A percentile compares a stretch with the other conserved stretches of the same genome.
Evolutionary conservation across 2,888 invertebrate species (phyloP).

Genomic region (Pollenia labialis): DNA sequence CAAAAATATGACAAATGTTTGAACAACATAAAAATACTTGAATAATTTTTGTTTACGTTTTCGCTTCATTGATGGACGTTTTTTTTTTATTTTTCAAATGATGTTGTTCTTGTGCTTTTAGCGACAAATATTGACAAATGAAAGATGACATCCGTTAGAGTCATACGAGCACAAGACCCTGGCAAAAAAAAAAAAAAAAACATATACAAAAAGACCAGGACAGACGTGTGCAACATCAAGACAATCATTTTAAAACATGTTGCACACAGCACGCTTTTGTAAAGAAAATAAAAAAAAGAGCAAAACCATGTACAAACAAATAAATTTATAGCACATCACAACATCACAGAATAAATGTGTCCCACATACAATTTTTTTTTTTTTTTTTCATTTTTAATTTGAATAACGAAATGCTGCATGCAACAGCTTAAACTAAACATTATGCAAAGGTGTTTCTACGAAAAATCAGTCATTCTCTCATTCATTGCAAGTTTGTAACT

Average conservation of each 20-base stretch:
- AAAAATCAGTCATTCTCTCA: conserved; percentile 33
- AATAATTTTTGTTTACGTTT: conserved; percentile 35
- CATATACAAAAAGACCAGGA: conserved; percentile 35
- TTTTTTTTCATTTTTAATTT: neutral
- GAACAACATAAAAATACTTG: conserved; percentile 35
- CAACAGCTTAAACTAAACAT: conserved; percentile 30
- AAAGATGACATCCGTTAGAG: conserved; percentile 74
- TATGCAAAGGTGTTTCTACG: conserved; percentile 62
- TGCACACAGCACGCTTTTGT: conserved; percentile 72
- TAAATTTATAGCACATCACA: conserved; percentile 55
- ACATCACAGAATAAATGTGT: conserved; percentile 38
- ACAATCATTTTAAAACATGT: conserved; percentile 62
- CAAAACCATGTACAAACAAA: conserved; percentile 41
- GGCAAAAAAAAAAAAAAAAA: neutral
- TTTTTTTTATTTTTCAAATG: conserved; percentile 16
- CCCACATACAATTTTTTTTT: conserved; percentile 48
- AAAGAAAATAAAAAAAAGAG: conserved; percentile 26
- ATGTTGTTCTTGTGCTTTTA: conserved; percentile 60
- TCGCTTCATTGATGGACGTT: conserved; percentile 40
- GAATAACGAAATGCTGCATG: conserved; percentile 41
- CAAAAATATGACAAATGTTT: conserved; percentile 20
- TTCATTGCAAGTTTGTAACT: conserved; percentile 8
- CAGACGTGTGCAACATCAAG: conserved; percentile 8
- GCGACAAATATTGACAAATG: conserved; percentile 75
- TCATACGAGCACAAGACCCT: conserved; percentile 36